Conservation (phyloP, 2,113 vertebrate genomes). For the Corvus cornix region DNA sequence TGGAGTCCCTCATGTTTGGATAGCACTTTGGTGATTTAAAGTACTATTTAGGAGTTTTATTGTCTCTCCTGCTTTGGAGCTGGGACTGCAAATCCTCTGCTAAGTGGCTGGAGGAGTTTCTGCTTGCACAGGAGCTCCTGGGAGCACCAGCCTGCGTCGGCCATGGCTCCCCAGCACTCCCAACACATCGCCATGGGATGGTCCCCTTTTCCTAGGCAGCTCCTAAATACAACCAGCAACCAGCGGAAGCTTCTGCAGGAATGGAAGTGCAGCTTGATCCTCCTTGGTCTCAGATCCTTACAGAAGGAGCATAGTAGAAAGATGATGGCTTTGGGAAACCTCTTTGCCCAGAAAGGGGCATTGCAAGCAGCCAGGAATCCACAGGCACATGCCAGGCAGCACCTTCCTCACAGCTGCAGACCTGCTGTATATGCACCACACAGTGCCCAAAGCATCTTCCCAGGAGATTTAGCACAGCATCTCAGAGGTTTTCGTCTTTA, state of each 20-base stretch:
- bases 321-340: background rate
- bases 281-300: background rate
- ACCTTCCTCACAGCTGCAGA: background rate
- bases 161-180: fast-evolving
- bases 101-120: slow-evolving; percentile 4
- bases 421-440: background rate
- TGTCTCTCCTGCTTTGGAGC: slow-evolving; percentile 3
- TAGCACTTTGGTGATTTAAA: slow-evolving; percentile 41
- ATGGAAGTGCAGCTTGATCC: background rate
- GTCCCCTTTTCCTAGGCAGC: background rate
- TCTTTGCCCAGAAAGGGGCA: background rate
- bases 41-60: slow-evolving; percentile 47
- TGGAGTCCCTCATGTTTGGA: slow-evolving; percentile 45
- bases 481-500: background rate
- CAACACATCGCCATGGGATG: fast-evolving
- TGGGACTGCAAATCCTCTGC: background rate
- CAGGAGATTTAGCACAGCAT: background rate
- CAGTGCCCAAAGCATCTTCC: background rate
- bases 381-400: fast-evolving
- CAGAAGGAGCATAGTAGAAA: background rate
- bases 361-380: background rate
- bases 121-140: background rate
- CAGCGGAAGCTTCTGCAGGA: background rate
- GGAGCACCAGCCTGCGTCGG: background rate
- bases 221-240: background rate